These are phyloP conservation scores for Dryomyza anilis DNA, from an alignment of 2,888 invertebrate genomes.

Conservation along the genomic window DNA sequence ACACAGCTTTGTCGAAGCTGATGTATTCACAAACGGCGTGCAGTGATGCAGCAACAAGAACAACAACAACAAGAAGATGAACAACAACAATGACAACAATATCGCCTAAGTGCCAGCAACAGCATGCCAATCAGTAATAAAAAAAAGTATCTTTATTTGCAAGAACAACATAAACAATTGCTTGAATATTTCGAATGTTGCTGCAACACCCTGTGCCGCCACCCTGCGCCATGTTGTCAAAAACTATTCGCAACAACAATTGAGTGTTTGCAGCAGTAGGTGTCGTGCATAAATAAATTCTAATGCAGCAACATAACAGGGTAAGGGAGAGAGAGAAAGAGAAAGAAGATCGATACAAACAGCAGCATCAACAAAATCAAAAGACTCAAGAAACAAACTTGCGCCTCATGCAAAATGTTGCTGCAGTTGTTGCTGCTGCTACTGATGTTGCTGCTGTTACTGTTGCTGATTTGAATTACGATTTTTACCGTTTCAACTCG, in stretches of 20 bases:
- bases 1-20: no score
- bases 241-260: background rate
- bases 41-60: constrained; percentile 23
- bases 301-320: constrained; percentile 33
- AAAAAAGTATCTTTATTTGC: background rate
- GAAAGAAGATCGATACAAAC: no score
- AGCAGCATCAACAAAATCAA: no score
- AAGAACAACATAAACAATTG: no score
- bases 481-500: background rate
- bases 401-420: background rate
- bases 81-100: constrained; percentile 2
- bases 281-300: constrained; percentile 34
- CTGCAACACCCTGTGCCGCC: background rate
- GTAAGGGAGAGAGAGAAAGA: no score
- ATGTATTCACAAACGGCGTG: constrained; percentile 20
- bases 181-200: no score
- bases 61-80: constrained; percentile 20
- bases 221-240: background rate
- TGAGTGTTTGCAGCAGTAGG: constrained; percentile 20
- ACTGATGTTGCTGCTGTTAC: no score
- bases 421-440: no score
- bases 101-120: constrained; percentile 5
- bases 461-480: constrained; percentile 14
- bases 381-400: constrained; percentile 30
- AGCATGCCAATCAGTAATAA: constrained; percentile 28